Conservation (phyloP, 2,113 vertebrate species). For the Ceyx melanurus region DNA sequence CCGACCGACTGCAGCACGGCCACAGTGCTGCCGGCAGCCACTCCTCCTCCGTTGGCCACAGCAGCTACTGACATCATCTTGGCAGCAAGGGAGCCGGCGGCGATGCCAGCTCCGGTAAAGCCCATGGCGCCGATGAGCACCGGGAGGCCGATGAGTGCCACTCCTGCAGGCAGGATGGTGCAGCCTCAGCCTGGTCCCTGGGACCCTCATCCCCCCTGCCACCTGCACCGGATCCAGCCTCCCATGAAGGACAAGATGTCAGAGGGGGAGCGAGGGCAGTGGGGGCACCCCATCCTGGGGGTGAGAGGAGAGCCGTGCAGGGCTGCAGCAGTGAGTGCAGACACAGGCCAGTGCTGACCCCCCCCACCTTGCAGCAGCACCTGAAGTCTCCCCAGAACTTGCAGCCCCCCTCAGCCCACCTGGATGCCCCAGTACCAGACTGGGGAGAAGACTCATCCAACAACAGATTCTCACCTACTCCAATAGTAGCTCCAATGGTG, state of each 20-base stretch:
- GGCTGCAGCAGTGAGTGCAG: not conserved
- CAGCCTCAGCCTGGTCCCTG: fast-evolving
- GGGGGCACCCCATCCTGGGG: not conserved
- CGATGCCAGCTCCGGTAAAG: not conserved
- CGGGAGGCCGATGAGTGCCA: fast-evolving
- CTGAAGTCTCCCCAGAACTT: not conserved
- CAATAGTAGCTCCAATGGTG: fast-evolving
- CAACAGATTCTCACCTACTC: not conserved
- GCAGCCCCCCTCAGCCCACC: not conserved
- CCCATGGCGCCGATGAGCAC: fast-evolving
- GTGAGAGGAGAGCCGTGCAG: not conserved
- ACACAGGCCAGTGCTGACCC: not conserved
- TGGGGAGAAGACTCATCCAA: not conserved
- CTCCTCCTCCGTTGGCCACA: not conserved
- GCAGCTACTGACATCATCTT: not conserved
- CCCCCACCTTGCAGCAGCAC: not conserved
- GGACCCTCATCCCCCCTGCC: fast-evolving
- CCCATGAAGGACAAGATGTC: not conserved
- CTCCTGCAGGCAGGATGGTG: fast-evolving
- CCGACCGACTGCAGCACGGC: not conserved
- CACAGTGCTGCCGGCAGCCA: not conserved
- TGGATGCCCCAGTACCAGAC: not conserved
- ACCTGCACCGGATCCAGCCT: fast-evolving
- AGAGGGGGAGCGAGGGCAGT: not conserved
- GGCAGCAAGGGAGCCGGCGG: not conserved